Base-by-base conservation (phyloP, 1,140 invertebrate genomes). In the Nylanderia fulva region DNA sequence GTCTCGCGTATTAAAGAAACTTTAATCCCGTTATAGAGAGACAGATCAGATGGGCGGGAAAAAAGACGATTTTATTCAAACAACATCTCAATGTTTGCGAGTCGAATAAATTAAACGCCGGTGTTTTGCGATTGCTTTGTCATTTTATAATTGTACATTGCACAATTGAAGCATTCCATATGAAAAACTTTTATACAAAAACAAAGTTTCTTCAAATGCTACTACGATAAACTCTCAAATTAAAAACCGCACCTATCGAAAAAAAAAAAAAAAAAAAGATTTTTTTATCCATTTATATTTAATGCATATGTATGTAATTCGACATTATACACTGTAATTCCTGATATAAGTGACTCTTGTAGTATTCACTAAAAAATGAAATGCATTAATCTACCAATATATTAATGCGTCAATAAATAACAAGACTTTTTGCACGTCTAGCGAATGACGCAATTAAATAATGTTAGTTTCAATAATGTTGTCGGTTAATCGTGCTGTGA, bases 1-100 rank as follows among this genome's bases (percentile, higher is more conserved):
- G 45, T 68, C 29, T 79, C 45, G 75, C 76, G 76, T 54, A 79
- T 79, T 79, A 79, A 79, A 79, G 63, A 48, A 79, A 18, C 64
- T 64, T 48, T 69, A 79, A 79, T 79, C 63, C 45, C 63, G 63
- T 79, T 79, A 79, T 1, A 33, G 76, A 33, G 48, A 68, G 76
- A 69, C 48, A 29, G 63, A 18, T 69, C 76, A 69, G 76, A 21
- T 56, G 21, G 21, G 48, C 45, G 21, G 6, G 29, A 79, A 69
- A 69, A 33, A 21, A 45, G 48, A 48, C 39, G 72, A 77, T 79
- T 33, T 79, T 56, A 33, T 69, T 79, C 21, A 33, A 68, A 79
- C 45, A 54, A 54, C 15, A 48, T 69, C 21, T 36, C 76, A 68
- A 68, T 68, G 11, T 76, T n/a, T 66, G 15, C 45, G 63, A 68